Evolutionary conservation across 2,797 vertebrate species (phyloP), one percentile per base, ranked within the genome.

Genomic region (Ambastaia sidthimunki): DNA sequence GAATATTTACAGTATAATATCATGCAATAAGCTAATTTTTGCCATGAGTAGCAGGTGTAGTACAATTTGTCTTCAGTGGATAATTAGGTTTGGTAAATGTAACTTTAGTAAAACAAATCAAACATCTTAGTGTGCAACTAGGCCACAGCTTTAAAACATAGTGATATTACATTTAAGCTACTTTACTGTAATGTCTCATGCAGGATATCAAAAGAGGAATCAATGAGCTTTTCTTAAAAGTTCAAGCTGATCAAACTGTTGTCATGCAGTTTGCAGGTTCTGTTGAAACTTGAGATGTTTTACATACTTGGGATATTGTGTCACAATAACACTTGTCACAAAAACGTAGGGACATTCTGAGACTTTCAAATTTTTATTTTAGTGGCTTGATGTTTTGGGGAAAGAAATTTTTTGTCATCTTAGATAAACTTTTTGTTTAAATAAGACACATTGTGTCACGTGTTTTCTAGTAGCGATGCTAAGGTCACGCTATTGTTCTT

Each of bases 131-230:
- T 37, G 25, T 48, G 23, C 18, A 60, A 48, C 54, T 55, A 19
- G 57, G 41, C 47, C 41, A 74, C 41, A 31, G 71, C 57, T 74
- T 74, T 57, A 48, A 74, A 62, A 74, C 41, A 62, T 11, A 23
- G 12, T 13, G 19, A 73, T 68, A 63, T 74, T 62, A 31, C 1
- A 48, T 2, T 62, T 73, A 28, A 62, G 41, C 6, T 16, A 31
- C 18, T 11, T 74, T 21, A 48, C 41, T 74, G 41, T 23, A 62
- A 48, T 1, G 37, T 73, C 37, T 62, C 13, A 62, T 15, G 2
- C 21, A 1, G 4, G 11, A 59, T 72, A 72, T 44, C 54, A 18
- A 60, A 31, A 62, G 18, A 16, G 50, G 50, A 52, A 52, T 6
- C 16, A 4, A 12, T 18, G 18, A 52, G 18, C 50, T 52, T 52